These are phyloP conservation scores for Rhynchotus rufescens DNA, from an alignment of 2,797 vertebrate species.

Conservation along the genomic window DNA sequence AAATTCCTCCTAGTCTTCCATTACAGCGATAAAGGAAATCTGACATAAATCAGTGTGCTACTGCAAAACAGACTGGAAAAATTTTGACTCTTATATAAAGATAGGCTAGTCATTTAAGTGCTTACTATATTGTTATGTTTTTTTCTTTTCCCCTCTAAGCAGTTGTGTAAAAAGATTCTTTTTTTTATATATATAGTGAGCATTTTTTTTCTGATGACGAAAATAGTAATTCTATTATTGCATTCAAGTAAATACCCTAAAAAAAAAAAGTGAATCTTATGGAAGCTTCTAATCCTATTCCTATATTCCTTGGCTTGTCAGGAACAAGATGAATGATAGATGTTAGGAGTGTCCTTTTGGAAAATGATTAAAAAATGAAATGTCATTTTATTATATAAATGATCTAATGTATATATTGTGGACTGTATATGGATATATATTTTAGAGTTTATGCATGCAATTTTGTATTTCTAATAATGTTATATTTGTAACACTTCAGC, in stretches of 20 bases:
- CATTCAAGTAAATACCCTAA: background rate
- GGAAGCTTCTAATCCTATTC: background rate
- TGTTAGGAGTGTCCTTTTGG: background rate
- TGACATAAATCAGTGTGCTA: background rate
- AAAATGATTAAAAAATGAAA: background rate
- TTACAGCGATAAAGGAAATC: background rate
- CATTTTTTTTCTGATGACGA: background rate
- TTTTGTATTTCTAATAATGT: background rate
- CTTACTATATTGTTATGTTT: background rate
- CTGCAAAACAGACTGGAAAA: background rate
- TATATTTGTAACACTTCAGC: background rate
- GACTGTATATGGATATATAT: background rate
- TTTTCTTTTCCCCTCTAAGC: background rate
- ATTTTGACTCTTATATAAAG: background rate
- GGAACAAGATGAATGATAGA: background rate
- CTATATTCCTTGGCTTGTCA: background rate
- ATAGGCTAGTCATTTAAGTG: background rate
- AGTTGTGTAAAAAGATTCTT: background rate
- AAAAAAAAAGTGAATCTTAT: background rate
- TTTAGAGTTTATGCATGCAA: background rate
- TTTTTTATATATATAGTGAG: background rate
- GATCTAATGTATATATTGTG: fast-evolving
- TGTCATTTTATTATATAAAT: background rate
- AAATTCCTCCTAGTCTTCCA: background rate
- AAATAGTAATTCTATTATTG: background rate